Base-by-base conservation (phyloP, 1,140 invertebrate genomes). In the Procambarus virginalis region DNA sequence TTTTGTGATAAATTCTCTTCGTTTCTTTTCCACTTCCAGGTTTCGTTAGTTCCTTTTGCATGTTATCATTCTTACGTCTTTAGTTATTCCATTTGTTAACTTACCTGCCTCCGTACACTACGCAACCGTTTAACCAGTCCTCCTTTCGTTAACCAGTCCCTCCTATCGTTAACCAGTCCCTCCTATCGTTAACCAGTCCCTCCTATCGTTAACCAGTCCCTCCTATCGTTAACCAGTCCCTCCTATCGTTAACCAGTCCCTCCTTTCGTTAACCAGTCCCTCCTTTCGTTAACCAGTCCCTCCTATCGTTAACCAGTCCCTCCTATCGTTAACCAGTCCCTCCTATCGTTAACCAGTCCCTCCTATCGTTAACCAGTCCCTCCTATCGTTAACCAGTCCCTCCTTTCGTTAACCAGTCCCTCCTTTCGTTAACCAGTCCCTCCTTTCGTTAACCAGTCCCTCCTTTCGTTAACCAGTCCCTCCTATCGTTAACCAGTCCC, bases 361-460 rank as follows among this genome's bases (percentile, higher is more conserved):
- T 55, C 12, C 60, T 17, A n/a, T 17, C 20, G 17, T 17, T 17
- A 14, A 17, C 17, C 17, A 64, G 17, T 20, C 12, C 1, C 20
- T 17, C 60, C 60, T 2, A n/a, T 64, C 60, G 60, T 64, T 64
- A 64, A 64, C 10, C 17, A 34, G 34, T 34, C 34, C 34, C 34
- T 34, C 34, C 12, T 58, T 12, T 58, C 55, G 55, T 58, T 58
- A 17, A 79, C 22, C 34, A 34, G 34, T 34, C 34, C 34, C 34
- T n/a, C 78, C n/a, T 55, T 55, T n/a, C 78, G 20, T 77, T 20
- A 79, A 79, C 17, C 78, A 81, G 12, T 81, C 79, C 60, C 79
- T 34, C 60, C 22, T 34, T 68, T 12, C 22, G 51, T 46, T 79
- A 9, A 81, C 60, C 10, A 55, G 5, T 55, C 1, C 51, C 12